Evolutionary conservation across 2,113 vertebrate species (phyloP), one percentile per base, ranked within the genome.

Genomic region (Zingel zingel): DNA sequence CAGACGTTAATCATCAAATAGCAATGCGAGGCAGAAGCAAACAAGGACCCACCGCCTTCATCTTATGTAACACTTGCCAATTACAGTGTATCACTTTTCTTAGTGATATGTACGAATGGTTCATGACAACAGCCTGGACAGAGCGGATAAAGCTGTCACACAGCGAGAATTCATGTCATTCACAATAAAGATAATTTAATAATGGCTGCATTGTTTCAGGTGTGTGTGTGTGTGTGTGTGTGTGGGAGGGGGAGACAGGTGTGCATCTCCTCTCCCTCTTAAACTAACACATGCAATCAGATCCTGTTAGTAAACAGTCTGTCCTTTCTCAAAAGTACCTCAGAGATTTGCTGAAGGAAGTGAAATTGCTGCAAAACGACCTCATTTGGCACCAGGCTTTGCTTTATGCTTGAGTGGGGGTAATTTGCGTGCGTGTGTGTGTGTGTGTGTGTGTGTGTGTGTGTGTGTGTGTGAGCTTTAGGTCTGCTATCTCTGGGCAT

Each of bases 241-340:
- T 45, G 76, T 36, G 48, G 54, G 74, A 21, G 76, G 70, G 67
- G 62, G 23, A 64, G 74, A 90, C 91, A 92, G 89, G 89, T 91
- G 91, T 85, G 68, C 68, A 27, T 59, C 79, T 86, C 73, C 48
- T 86, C 75, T 67, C 53, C 10, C 65, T 61, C 48, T 33, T 50
- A 51, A 33, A 66, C 64, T 56, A 68, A 83, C 72, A 73, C 89
- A 30, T 90, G 95, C 95, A 97, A 96, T 93, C 91, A 27, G 94
- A 96, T 93, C 92, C 94, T 97, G 95, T 97, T 97, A 91, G 97
- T 97, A 97, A 96, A 97, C 95, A 96, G 95, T 97, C 96, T 97
- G 96, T 93, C 83, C 94, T 97, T 96, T 96, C 95, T 97, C 96
- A 96, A 95, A 95, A 91, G 93, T 91, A 92, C 94, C 95, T 93